Evolutionary conservation across 2,113 vertebrate species (phyloP), one percentile per base, ranked within the genome.

Genomic region (Scomber scombrus): DNA sequence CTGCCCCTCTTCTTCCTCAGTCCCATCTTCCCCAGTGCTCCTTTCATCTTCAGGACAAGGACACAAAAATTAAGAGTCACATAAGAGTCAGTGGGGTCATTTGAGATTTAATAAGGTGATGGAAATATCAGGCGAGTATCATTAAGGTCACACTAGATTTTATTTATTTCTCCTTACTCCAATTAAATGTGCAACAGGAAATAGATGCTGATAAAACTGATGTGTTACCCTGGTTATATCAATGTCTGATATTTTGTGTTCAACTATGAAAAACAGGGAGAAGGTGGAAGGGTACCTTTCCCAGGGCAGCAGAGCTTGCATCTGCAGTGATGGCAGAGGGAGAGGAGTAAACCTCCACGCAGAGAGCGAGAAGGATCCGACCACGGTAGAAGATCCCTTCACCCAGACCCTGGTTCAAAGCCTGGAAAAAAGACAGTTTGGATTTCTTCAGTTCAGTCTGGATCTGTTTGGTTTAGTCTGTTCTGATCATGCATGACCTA

Each of bases 301-400:
- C 89, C 10, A 90, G 26, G 2, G 75, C 61, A 1, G 75, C 73
- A 29, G 94, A 91, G 67, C 75, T n/a, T 31, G 63, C 91, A n/a
- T 97, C 95, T 5, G 50, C 23, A 9, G 51, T 3, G 29, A 89
- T 75, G 0, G 67, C 2, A 0, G 89, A 75, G 0, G 95, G 92
- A 4, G 95, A 95, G 40, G 88, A 89, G 81, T 96, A 97, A 51
- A 98, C 92, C 26, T 99, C 96, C 80, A 96, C 93, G 0, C 57
- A 63, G 64, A 98, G 86, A 16, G 95, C 95, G 55, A 98, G 78
- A 49, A 99, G 96, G 71, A 99, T 91, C 49, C 95, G 93, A 5
- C 97, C 98, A 0, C 95, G 94, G 84, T 97, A 99, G 92, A 96
- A 99, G 75, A 97, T 93, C 29, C 97, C 97, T 55, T 96, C 94